Evolutionary conservation across 1,140 invertebrate species (phyloP).

Genomic region (Panagrolaimus sp.): DNA sequence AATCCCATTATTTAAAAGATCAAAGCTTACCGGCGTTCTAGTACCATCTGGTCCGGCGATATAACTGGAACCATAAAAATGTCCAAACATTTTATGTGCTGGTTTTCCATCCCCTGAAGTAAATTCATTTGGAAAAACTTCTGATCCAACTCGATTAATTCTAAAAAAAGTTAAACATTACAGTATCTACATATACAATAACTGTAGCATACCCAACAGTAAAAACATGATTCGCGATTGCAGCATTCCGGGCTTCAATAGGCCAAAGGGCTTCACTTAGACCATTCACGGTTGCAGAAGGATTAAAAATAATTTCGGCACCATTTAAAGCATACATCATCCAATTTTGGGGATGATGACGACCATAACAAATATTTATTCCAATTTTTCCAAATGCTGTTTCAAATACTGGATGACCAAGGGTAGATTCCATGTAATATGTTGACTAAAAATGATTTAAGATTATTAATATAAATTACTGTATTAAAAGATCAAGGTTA

Average conservation of each 20-base stretch:
- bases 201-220: constrained; percentile 73
- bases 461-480: constrained; percentile 6
- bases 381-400: constrained; percentile 73
- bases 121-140: constrained; percentile 82
- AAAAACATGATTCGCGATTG: constrained; percentile 89
- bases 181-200: constrained; percentile 67
- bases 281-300: constrained; percentile 81
- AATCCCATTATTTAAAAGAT: neutral
- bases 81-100: constrained; percentile 87
- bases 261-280: constrained; percentile 89
- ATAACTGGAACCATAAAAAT: constrained; percentile 90
- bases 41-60: constrained; percentile 85
- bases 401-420: constrained; percentile 84
- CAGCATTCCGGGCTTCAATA: constrained; percentile 90
- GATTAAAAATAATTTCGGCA: constrained; percentile 99
- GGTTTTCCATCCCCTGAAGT: constrained; percentile 84
- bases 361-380: constrained; percentile 93
- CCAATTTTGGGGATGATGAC: constrained; percentile 97
- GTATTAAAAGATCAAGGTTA: neutral
- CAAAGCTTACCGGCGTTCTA: constrained; percentile 71
- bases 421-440: constrained; percentile 92
- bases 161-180: constrained; percentile 67
- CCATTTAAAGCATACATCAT: constrained; percentile 88
- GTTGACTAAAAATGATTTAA: constrained; percentile 68
- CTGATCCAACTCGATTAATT: constrained; percentile 94